Percentiles rank a stretch among this genome's conserved stretches.
Evolutionary conservation across 1,140 invertebrate genomes (phyloP).

Genomic region (Ips nitidus): DNA sequence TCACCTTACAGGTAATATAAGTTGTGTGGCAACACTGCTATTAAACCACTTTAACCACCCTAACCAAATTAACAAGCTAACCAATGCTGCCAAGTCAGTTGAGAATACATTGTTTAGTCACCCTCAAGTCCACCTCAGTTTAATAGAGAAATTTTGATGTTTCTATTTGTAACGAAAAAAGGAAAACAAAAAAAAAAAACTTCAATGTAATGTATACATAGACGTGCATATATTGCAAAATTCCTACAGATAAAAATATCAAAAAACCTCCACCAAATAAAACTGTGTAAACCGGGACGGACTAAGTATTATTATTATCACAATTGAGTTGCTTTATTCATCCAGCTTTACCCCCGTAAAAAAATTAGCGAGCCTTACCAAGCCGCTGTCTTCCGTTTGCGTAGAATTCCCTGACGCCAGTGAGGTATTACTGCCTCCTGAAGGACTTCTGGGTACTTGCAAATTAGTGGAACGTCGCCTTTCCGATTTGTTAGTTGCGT

Average conservation of each 20-base stretch:
- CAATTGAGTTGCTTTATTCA: not conserved
- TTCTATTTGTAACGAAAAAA: constrained; percentile 2
- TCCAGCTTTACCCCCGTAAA: constrained; percentile 48
- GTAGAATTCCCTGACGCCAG: constrained; percentile 49
- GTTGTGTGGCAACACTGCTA: no score
- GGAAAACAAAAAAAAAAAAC: constrained; percentile 11
- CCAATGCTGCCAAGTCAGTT: no score
- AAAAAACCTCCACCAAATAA: constrained; percentile 3
- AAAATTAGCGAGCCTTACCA: constrained; percentile 54
- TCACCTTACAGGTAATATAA: no score
- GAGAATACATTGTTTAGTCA: no score
- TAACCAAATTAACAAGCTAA: no score
- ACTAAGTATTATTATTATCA: no score
- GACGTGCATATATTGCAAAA: not conserved
- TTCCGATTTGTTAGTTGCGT: constrained; percentile 51
- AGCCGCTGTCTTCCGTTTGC: constrained; percentile 54
- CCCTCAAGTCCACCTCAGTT: no score
- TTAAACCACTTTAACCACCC: no score
- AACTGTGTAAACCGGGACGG: no score
- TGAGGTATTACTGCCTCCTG: constrained; percentile 53
- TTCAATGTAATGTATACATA: not conserved
- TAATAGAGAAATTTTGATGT: not conserved
- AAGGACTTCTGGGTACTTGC: constrained; percentile 70
- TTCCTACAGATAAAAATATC: constrained; percentile 13
- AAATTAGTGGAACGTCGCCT: constrained; percentile 59